Conservation (phyloP, 2,797 vertebrate genomes). For the Betta splendens region DNA sequence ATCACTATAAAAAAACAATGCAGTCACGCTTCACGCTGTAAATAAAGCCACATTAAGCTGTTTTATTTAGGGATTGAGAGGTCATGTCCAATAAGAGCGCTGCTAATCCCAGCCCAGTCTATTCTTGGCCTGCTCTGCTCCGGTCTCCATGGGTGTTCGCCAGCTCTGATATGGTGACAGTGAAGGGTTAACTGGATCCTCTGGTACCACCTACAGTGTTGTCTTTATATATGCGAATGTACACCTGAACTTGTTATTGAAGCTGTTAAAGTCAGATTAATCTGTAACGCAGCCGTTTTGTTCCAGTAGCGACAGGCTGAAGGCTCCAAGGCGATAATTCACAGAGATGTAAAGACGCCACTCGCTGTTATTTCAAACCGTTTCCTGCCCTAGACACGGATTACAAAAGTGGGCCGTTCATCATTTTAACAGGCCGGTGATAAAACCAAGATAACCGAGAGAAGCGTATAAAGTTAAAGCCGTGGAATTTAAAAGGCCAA, state of each 20-base stretch:
- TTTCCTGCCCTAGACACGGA: constrained; percentile 49
- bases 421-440: constrained; percentile 47
- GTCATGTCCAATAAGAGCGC: constrained; percentile 45
- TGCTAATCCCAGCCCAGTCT: constrained; percentile 53
- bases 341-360: constrained; percentile 53
- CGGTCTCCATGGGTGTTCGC: constrained; percentile 39
- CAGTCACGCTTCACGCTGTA: constrained; percentile 19
- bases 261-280: constrained; percentile 53
- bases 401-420: constrained; percentile 49
- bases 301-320: constrained; percentile 24
- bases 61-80: constrained; percentile 52
- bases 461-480: constrained; percentile 11
- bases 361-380: constrained; percentile 53
- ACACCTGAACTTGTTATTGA: constrained; percentile 34
- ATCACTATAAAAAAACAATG: neutral
- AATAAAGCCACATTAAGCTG: constrained; percentile 25
- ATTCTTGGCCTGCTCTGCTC: constrained; percentile 59
- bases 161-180: constrained; percentile 33
- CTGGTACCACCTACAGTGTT: constrained; percentile 4
- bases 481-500: constrained; percentile 15
- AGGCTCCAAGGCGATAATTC: constrained; percentile 58
- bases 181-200: constrained; percentile 53
- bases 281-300: constrained; percentile 33
- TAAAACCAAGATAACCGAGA: constrained; percentile 47
- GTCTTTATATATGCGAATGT: constrained; percentile 3